Percentiles rank a stretch among this genome's conserved stretches.
Conservation (phyloP, 2,113 vertebrate species). For the Elanoides forficatus region DNA sequence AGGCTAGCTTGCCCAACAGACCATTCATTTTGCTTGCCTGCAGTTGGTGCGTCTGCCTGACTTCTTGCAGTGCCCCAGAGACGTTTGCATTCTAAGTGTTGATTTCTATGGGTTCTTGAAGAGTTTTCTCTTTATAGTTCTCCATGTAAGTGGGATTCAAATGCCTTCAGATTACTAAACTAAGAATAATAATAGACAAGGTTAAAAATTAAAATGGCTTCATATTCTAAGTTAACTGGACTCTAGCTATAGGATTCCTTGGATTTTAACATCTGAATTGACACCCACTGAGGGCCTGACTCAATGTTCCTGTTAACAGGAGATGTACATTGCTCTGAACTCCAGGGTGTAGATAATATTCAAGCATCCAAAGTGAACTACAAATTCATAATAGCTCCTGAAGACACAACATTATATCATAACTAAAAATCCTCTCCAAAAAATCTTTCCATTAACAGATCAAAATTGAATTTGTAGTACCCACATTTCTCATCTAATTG, state of each 20-base stretch:
- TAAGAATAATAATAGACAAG: not conserved
- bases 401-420: not conserved
- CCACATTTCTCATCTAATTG: not conserved
- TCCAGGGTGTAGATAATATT: not conserved
- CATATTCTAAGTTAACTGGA: not conserved
- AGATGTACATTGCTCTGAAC: not conserved
- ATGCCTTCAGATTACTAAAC: not conserved
- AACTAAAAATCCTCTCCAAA: not conserved
- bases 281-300: not conserved
- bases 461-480: not conserved
- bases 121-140: not conserved
- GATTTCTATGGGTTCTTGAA: not conserved
- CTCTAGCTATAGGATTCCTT: not conserved
- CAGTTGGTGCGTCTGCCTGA: not conserved
- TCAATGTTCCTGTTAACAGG: not conserved
- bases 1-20: not conserved
- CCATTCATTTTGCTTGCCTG: not conserved
- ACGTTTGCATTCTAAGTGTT: not conserved
- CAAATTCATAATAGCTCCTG: not conserved
- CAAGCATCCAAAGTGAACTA: not conserved
- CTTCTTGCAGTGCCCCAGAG: not conserved
- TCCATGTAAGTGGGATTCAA: not conserved
- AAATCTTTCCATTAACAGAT: not conserved
- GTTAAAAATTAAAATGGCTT: not conserved
- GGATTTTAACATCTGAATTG: not conserved